A percentile compares a stretch with the other conserved stretches of the same genome.
Evolutionary conservation across 2,888 invertebrate species (phyloP).

Genomic region (Eupithecia subfuscata): DNA sequence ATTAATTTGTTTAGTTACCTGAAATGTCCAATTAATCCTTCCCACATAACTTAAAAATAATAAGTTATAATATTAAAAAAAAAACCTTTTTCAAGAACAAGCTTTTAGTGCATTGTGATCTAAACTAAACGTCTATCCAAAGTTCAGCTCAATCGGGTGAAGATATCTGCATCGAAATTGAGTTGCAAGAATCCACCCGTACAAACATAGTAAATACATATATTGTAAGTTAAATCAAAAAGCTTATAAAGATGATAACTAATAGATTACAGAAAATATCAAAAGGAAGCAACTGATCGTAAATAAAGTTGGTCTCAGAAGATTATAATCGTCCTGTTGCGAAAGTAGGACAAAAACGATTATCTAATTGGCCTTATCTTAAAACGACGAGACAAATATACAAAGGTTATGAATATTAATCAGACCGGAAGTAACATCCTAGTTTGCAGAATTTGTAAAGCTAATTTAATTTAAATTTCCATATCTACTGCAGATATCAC

Average conservation of each 20-base stretch:
- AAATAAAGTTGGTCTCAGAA: neutral
- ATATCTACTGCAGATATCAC: constrained; percentile 21
- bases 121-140: no score
- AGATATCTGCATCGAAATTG: no score
- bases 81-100: no score
- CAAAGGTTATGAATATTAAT: constrained; percentile 13
- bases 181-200: no score
- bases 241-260: no score
- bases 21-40: neutral
- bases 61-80: no score
- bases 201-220: no score
- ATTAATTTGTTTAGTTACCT: neutral
- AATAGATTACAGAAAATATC: neutral
- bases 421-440: constrained; percentile 13
- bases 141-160: no score
- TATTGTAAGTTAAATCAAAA: no score
- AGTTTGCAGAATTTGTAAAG: constrained; percentile 10
- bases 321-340: neutral
- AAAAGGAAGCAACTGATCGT: neutral
- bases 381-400: neutral
- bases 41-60: neutral
- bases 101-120: no score
- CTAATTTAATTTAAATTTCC: constrained; percentile 16
- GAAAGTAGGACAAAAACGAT: neutral
- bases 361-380: constrained; percentile 9